Evolutionary conservation across 37 sponge, comb jelly and placozoan genomes (phyloP).

Genomic region (Beroe forskalii): DNA sequence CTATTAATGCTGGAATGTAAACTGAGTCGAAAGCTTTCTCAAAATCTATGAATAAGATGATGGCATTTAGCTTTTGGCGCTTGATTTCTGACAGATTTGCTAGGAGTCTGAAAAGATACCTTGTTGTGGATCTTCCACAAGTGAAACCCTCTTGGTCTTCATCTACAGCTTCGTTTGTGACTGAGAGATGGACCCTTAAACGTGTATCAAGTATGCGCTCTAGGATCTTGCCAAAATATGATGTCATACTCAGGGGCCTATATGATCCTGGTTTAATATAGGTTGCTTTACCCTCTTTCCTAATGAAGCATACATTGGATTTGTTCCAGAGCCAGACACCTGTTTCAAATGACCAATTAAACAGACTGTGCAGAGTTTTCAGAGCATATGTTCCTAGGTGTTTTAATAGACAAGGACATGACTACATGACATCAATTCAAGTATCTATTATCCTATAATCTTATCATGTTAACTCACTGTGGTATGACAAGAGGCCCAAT

Average conservation of each 20-base stretch:
- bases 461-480: no score
- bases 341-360: not conserved
- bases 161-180: no score
- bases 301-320: not conserved
- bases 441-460: no score
- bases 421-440: no score
- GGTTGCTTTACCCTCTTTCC: not conserved
- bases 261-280: not conserved
- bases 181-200: not conserved
- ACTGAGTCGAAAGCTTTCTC: no score
- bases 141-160: no score
- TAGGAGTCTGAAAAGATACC: no score
- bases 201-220: not conserved
- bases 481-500: not conserved
- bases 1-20: no score
- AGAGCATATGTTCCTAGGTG: not conserved
- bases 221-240: not conserved
- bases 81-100: no score
- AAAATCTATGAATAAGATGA: no score
- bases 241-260: not conserved
- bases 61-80: no score
- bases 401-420: not conserved
- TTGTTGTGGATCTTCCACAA: no score
- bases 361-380: not conserved
- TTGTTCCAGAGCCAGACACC: not conserved